Percentiles rank a stretch among this genome's conserved stretches.
phyloP scores from a whole-genome alignment of 2,113 vertebrate genomes.

The Chionomys nivalis region DNA sequence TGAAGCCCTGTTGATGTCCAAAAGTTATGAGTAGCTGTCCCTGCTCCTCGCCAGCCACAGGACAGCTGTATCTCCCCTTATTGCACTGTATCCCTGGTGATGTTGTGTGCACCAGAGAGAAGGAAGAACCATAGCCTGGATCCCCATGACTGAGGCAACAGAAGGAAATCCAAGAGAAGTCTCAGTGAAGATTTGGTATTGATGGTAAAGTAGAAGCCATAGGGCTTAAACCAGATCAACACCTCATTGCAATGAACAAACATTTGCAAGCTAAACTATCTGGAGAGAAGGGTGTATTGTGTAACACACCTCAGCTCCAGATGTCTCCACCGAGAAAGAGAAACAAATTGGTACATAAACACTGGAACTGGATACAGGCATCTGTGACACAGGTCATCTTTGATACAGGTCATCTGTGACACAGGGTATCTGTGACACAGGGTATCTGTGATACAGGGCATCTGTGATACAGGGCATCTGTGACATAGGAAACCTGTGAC shows the following conservation, averaged over 20 bases:
- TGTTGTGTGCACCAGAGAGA: background rate
- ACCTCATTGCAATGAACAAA: background rate
- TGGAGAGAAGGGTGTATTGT: background rate
- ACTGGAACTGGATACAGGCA: background rate
- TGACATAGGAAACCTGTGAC: too few species aligned
- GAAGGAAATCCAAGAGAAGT: background rate
- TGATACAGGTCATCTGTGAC: too few species aligned
- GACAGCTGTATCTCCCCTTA: background rate
- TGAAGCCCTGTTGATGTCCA: background rate
- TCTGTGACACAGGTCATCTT: too few species aligned
- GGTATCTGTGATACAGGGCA: too few species aligned
- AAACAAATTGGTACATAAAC: background rate
- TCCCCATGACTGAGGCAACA: background rate
- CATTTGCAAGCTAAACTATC: background rate
- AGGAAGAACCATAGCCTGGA: background rate
- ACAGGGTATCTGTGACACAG: too few species aligned
- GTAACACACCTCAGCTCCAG: background rate
- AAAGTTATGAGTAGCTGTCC: background rate
- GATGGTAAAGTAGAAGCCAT: background rate
- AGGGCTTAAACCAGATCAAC: background rate
- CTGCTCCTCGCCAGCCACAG: background rate
- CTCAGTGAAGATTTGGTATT: background rate
- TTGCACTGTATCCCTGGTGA: too few species aligned
- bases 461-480: too few species aligned
- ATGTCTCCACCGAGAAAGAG: background rate